Evolutionary conservation across 2,888 invertebrate species (phyloP).

Genomic region (Stictocephala bisonia): DNA sequence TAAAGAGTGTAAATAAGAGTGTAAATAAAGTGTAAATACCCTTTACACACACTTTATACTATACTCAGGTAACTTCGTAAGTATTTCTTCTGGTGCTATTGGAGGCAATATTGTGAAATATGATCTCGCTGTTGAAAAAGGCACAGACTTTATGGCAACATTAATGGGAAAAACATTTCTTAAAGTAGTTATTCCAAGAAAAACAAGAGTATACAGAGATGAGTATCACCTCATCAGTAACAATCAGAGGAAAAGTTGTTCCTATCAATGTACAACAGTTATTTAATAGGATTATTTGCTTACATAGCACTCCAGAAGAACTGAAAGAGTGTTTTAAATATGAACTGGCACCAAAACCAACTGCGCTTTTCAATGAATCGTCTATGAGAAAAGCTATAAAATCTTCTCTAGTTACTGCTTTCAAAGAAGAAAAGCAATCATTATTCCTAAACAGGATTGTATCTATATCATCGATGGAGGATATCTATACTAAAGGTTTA

Average conservation of each 20-base stretch:
- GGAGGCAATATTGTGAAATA: not conserved
- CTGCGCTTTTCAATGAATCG: conserved; percentile 53
- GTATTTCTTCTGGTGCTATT: not conserved
- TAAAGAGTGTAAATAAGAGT: too few relatives aligned
- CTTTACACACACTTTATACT: too few relatives aligned
- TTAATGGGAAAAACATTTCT: not conserved
- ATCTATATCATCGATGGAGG: conserved; percentile 59
- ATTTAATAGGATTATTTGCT: not conserved
- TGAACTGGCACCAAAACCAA: not conserved
- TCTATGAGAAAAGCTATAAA: conserved; percentile 52
- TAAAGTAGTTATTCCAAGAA: conserved; percentile 34
- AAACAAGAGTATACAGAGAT: conserved; percentile 49
- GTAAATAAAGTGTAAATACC: too few relatives aligned
- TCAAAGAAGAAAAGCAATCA: too few relatives aligned
- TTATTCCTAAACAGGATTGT: conserved; percentile 31
- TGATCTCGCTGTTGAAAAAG: not conserved
- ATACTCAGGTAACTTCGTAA: not conserved
- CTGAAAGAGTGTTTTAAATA: conserved; percentile 50
- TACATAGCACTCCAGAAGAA: conserved; percentile 48
- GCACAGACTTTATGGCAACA: not conserved
- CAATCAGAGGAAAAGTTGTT: conserved; percentile 46
- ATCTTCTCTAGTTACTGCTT: conserved; percentile 49
- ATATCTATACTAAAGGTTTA: conserved; percentile 44
- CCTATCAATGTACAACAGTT: not conserved
- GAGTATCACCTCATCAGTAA: conserved; percentile 55